Percentiles rank a stretch among this genome's conserved stretches.
Evolutionary conservation across 2,113 vertebrate genomes (phyloP).

Genomic region (Morone chrysops): DNA sequence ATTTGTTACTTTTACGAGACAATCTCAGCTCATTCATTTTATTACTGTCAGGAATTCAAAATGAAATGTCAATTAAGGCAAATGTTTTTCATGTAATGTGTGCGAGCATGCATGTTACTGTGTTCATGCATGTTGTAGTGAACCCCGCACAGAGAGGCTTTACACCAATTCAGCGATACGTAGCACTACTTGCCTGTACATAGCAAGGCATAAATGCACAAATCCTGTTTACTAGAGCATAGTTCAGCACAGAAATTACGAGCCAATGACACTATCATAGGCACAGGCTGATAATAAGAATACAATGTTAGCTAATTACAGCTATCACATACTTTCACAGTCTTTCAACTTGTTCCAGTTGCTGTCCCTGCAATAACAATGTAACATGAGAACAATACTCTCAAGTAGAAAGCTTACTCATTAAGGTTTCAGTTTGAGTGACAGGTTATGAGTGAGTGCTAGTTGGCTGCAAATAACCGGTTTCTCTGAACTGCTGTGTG

Average conservation of each 20-base stretch:
- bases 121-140: slow-evolving; percentile 5
- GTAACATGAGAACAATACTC: slow-evolving; percentile 23
- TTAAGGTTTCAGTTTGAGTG: slow-evolving; percentile 22
- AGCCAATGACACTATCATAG: slow-evolving; percentile 40
- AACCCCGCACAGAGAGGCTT: slow-evolving; percentile 3
- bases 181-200: slow-evolving; percentile 22
- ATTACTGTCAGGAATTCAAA: slow-evolving; percentile 6
- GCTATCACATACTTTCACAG: slow-evolving; percentile 63
- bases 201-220: slow-evolving; percentile 38
- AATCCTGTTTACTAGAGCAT: slow-evolving; percentile 22
- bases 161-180: slow-evolving; percentile 2
- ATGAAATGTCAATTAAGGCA: slow-evolving; percentile 38
- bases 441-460: slow-evolving; percentile 6
- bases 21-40: slow-evolving; percentile 8
- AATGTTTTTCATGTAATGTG: neutral
- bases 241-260: slow-evolving; percentile 25
- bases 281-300: slow-evolving; percentile 48
- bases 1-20: slow-evolving; percentile 4
- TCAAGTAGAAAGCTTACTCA: neutral
- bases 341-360: slow-evolving; percentile 65
- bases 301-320: slow-evolving; percentile 47
- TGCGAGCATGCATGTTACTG: neutral
- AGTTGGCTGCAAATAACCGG: neutral
- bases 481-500: neutral
- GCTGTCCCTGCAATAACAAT: slow-evolving; percentile 39